phyloP scores from a whole-genome alignment of 2,797 vertebrate species.

The Delichon dasypus region DNA sequence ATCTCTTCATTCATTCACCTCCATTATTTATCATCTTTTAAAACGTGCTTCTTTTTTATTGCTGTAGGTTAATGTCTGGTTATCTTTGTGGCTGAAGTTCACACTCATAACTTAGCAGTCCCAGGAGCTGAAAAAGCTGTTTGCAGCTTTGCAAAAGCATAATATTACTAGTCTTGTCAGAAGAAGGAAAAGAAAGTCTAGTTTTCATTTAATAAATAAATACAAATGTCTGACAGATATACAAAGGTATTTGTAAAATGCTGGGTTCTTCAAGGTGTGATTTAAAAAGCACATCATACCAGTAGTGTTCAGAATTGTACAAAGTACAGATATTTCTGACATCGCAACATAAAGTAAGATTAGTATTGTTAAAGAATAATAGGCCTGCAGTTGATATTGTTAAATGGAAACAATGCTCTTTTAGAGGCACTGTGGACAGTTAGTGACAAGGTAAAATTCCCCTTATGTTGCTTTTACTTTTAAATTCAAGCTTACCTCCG shows the following conservation, averaged over 20 bases:
- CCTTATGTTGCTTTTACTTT: neutral
- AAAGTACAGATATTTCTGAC: neutral
- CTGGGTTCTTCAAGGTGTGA: neutral
- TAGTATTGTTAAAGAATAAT: neutral
- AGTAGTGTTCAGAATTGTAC: neutral
- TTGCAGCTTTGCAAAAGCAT: neutral
- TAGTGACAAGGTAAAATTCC: neutral
- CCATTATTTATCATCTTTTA: neutral
- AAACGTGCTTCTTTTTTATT: neutral
- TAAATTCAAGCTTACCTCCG: neutral
- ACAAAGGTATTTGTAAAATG: neutral
- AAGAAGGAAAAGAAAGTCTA: neutral
- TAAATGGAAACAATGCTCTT: neutral
- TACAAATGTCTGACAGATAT: neutral
- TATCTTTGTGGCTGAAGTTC: neutral
- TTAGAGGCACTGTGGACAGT: neutral
- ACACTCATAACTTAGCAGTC: neutral
- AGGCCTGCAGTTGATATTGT: neutral
- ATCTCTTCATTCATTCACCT: neutral
- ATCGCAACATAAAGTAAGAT: neutral
- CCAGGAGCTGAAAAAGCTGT: neutral
- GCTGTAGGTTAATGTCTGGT: neutral
- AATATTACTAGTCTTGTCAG: neutral
- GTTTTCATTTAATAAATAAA: neutral
- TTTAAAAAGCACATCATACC: neutral